Evolutionary conservation across 2,113 vertebrate species (phyloP), one percentile per base, ranked within the genome.

Genomic region (Anoplopoma fimbria): DNA sequence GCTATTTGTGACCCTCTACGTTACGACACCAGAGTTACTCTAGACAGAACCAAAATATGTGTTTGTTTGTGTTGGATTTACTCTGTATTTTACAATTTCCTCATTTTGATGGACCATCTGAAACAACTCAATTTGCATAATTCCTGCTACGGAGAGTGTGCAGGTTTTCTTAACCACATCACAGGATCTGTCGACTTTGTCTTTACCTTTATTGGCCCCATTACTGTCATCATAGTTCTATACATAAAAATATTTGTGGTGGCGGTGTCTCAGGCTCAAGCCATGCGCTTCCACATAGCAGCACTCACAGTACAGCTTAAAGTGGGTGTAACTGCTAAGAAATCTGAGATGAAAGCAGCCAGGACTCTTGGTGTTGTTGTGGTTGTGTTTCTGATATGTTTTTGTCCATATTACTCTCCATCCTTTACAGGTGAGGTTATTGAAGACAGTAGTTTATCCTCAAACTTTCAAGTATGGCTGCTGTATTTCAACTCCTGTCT

Each of bases 301-400:
- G 8, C 68, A 0, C 12, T 51, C 21, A 55, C 72, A 6, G 8
- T 27, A 0, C n/a, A 79, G 4, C 0, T 2, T 2, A 40, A 69
- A 31, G 14, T 6, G 34, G 45, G 6, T 2, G 45, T 73, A 9
- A 64, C 36, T 17, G 63, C n/a, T 1, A 86, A 51, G 23, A 77
- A 74, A 40, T 83, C 80, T 17, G 87, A 89, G 31, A n/a, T 58
- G 29, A 89, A 86, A 81, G 83, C 87, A 70, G 87, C 87, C 4
- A 34, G 14, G 8, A 74, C 60, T 70, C 57, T 88, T 8, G 80
- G 87, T 33, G 36, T 86, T 42, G 80, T 83, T 25, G 69, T 88
- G 2, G 4, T 83, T 5, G 77, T 85, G n/a, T 88, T 85, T 57
- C 15, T 88, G 0, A 49, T 65, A 3, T 79, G 82, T 21, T 1